These are phyloP conservation scores for Ametastegia equiseti DNA, from an alignment of 2,888 invertebrate species.

Conservation along the genomic window DNA sequence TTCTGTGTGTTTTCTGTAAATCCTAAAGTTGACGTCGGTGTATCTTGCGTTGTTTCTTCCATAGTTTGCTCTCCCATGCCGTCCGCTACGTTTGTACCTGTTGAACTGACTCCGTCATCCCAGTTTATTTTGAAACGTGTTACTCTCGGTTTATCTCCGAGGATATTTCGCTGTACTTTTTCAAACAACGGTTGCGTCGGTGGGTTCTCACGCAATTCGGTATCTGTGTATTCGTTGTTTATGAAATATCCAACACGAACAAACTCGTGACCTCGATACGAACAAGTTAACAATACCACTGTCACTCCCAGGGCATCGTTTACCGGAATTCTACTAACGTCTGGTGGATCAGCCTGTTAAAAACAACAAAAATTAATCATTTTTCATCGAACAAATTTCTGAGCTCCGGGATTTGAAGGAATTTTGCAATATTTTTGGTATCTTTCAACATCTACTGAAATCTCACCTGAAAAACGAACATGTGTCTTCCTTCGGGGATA, in stretches of 20 bases:
- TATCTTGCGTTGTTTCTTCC: constrained; percentile 69
- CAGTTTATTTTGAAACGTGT: constrained; percentile 98
- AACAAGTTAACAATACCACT: constrained; percentile 96
- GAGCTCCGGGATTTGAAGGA: neutral
- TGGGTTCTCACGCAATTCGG: constrained; percentile 95
- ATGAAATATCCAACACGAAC: constrained; percentile 99
- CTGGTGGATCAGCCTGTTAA: constrained; percentile 94
- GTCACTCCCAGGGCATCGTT: constrained; percentile 99
- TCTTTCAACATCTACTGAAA: neutral
- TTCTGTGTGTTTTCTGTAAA: constrained; percentile 73
- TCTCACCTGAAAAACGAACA: constrained; percentile 93
- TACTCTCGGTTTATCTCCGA: constrained; percentile 87
- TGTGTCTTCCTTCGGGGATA: constrained; percentile 96
- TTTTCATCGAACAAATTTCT: neutral
- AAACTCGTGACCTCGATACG: constrained; percentile 94
- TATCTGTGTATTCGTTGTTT: constrained; percentile 97
- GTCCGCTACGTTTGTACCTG: constrained; percentile 66
- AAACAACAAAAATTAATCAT: constrained; percentile 42
- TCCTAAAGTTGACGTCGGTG: constrained; percentile 68
- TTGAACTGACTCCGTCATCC: constrained; percentile 82
- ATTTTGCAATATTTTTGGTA: constrained; percentile 11
- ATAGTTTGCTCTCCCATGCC: constrained; percentile 69
- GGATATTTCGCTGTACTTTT: constrained; percentile 84
- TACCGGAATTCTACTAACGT: constrained; percentile 94
- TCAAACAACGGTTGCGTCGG: constrained; percentile 95